Percentiles rank a stretch among this genome's conserved stretches.
Conservation (phyloP, 2,797 vertebrate genomes). For the Sebastes aleutianus region DNA sequence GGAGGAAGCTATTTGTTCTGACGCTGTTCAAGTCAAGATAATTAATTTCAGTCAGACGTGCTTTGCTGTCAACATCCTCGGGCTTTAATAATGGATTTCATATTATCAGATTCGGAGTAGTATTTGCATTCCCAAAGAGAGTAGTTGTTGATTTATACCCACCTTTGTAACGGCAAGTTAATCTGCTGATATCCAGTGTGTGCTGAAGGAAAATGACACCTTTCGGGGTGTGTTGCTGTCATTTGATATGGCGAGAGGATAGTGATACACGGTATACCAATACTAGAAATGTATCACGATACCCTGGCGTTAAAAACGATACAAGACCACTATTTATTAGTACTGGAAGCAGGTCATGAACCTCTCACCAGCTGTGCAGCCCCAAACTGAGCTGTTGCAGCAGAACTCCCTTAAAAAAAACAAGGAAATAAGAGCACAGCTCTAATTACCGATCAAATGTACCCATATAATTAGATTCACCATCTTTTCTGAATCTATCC, state of each 20-base stretch:
- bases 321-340: accelerated
- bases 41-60: conserved; percentile 64
- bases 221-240: not conserved
- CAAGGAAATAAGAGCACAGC: too few relatives aligned
- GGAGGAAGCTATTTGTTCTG: conserved; percentile 53
- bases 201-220: not conserved
- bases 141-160: not conserved
- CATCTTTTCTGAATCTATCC: too few relatives aligned
- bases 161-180: not conserved
- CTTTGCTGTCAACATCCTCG: conserved; percentile 53
- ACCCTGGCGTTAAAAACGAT: too few relatives aligned
- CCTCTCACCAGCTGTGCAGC: too few relatives aligned
- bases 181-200: not conserved
- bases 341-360: too few relatives aligned
- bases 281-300: too few relatives aligned
- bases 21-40: conserved; percentile 40
- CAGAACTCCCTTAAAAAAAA: too few relatives aligned
- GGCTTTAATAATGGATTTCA: conserved; percentile 50
- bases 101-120: conserved; percentile 36
- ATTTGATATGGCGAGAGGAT: not conserved
- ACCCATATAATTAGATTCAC: too few relatives aligned
- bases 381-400: too few relatives aligned
- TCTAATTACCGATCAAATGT: too few relatives aligned
- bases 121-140: conserved; percentile 29
- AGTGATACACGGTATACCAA: too few relatives aligned